A percentile compares a stretch with the other conserved stretches of the same genome.
Evolutionary conservation across 2,888 invertebrate genomes (phyloP).

Genomic region (Mythimna albipuncta): DNA sequence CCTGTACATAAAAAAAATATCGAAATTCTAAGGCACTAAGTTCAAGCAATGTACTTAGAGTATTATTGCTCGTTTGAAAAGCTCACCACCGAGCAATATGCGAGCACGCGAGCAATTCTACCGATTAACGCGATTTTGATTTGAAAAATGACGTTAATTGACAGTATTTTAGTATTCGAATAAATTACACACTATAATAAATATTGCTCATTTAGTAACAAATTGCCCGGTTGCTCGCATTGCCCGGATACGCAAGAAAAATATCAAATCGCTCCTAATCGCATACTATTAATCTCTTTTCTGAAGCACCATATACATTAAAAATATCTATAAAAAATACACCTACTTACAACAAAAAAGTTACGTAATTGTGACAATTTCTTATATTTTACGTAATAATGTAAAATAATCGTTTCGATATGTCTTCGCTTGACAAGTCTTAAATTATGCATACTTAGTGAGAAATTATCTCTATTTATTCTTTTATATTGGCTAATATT

Average conservation of each 20-base stretch:
- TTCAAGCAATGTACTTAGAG: slow-evolving; percentile 64
- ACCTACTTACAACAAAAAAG: slow-evolving; percentile 49
- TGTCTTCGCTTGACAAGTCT: slow-evolving; percentile 66
- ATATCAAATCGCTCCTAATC: slow-evolving; percentile 27
- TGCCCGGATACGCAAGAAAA: slow-evolving; percentile 21
- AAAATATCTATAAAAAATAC: slow-evolving; percentile 65
- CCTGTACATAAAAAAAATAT: slow-evolving; percentile 54
- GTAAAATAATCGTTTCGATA: slow-evolving; percentile 57
- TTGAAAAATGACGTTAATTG: slow-evolving; percentile 17
- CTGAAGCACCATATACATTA: slow-evolving; percentile 69
- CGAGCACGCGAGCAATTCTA: slow-evolving; percentile 23
- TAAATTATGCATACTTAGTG: slow-evolving; percentile 60
- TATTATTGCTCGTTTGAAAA: slow-evolving; percentile 54
- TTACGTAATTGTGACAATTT: slow-evolving; percentile 65
- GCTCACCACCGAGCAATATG: slow-evolving; percentile 11
- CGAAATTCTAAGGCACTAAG: slow-evolving; percentile 60
- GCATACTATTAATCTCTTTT: slow-evolving; percentile 69
- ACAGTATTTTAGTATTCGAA: slow-evolving; percentile 27
- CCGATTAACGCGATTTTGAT: slow-evolving; percentile 26
- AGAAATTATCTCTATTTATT: slow-evolving; percentile 41
- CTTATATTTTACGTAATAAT: slow-evolving; percentile 53
- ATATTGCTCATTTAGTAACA: slow-evolving; percentile 38
- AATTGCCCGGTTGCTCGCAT: slow-evolving; percentile 27
- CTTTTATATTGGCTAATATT: slow-evolving; percentile 21
- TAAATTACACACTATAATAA: slow-evolving; percentile 49